Base-by-base conservation (phyloP, 2,113 vertebrate species). In the Columba janthina region DNA sequence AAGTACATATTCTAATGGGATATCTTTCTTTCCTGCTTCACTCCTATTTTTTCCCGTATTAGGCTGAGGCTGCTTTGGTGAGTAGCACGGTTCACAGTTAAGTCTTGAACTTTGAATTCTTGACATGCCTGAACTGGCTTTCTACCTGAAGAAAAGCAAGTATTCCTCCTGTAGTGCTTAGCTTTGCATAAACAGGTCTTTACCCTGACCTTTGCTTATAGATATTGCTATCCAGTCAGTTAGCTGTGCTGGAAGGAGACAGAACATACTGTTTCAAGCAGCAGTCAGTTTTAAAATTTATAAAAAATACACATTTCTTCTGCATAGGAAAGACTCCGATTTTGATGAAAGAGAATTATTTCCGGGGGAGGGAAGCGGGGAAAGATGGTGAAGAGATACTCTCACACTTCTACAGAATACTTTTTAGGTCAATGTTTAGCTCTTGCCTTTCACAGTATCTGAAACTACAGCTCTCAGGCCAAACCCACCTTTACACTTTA, bases 71-170 rank as follows among this genome's bases (percentile, higher is more conserved):
- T 85, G 77, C 28, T 95, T 85, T 90, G 72, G 48, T 85, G 66
- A 88, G 46, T 53, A 79, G 50, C 58, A 25, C 40, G 50, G 96
- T 91, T 97, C 96, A 83, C 36, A 32, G 58, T 89, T 83, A 73
- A 92, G 79, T 90, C 92, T 96, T 94, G 93, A 87, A 96, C 97
- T 94, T 77, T 92, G 94, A 96, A 98, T 98, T 98, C 97, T 92
- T 97, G 91, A 71, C 95, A 70, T 98, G 94, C 96, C 96, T 97
- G 93, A 96, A 95, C 96, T 94, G 87, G 95, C 62, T 89, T 88
- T 93, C 66, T 88, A 91, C 94, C 78, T 93, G 88, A 93, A 89
- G 94, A 93, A 94, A 96, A 97, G 86, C 83, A 90, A 86, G 85
- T 95, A 94, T 94, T 93, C 76, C 88, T 66, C 78, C 89, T 93